Conservation (phyloP, 37 sponge, comb jelly and placozoan genomes). For the Eunapius fragilis region DNA sequence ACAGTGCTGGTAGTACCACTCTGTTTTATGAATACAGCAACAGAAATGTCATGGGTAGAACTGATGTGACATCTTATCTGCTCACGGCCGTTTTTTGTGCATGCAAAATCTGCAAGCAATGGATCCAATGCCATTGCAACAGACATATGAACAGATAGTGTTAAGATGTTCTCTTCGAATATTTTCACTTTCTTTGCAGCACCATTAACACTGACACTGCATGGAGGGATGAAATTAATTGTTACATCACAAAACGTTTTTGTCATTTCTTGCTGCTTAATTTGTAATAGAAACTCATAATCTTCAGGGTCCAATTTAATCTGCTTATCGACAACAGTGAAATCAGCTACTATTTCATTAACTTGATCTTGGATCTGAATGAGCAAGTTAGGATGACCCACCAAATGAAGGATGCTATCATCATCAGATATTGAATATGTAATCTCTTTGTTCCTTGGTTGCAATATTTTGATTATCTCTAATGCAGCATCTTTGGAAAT, state of each 20-base stretch:
- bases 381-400: background rate
- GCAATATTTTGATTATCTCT: background rate
- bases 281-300: background rate
- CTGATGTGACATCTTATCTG: background rate
- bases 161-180: background rate
- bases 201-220: background rate
- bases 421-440: background rate
- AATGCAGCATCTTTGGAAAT: background rate
- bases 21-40: background rate
- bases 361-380: background rate
- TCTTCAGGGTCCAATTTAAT: background rate
- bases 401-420: background rate
- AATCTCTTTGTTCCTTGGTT: background rate
- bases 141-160: background rate
- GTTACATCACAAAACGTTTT: background rate
- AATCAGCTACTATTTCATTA: background rate
- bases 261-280: background rate
- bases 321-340: background rate
- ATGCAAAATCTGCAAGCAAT: background rate
- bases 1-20: background rate
- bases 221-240: background rate
- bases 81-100: background rate
- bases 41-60: background rate
- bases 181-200: background rate
- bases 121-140: background rate